These are phyloP conservation scores for Bombus sylvicola DNA, from an alignment of 1,140 invertebrate genomes.

Conservation along the genomic window DNA sequence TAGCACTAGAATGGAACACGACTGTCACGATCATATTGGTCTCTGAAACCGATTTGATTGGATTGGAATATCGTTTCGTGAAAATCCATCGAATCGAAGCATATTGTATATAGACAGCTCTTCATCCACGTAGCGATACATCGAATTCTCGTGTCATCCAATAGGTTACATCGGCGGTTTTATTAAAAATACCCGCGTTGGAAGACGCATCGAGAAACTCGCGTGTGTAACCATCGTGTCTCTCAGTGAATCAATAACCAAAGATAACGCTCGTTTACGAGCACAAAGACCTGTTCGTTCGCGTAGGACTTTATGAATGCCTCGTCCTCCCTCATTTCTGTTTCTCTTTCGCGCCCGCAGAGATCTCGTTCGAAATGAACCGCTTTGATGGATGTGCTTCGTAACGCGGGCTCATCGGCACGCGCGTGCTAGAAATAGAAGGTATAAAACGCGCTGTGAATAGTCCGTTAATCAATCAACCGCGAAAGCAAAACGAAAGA, in stretches of 20 bases:
- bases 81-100: not conserved
- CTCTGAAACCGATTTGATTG: too few relatives aligned
- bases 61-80: not conserved
- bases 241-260: slow-evolving; percentile 25
- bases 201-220: too few relatives aligned
- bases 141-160: not conserved
- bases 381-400: slow-evolving; percentile 44
- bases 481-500: slow-evolving; percentile 38
- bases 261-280: slow-evolving; percentile 43
- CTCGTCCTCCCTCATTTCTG: not conserved
- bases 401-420: not conserved
- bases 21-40: too few relatives aligned
- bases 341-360: not conserved
- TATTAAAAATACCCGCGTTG: not conserved
- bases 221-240: not conserved
- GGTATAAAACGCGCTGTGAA: slow-evolving; percentile 38
- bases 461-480: slow-evolving; percentile 49
- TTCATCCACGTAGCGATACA: not conserved
- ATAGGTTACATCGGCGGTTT: not conserved
- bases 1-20: too few relatives aligned
- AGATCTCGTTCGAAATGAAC: slow-evolving; percentile 33
- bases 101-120: not conserved
- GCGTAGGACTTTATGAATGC: slow-evolving; percentile 31
- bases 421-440: slow-evolving; percentile 24
- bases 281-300: slow-evolving; percentile 9